A percentile compares a stretch with the other conserved stretches of the same genome.
Conservation (phyloP, 2,888 invertebrate genomes). For the Protodeltote pygarga region DNA sequence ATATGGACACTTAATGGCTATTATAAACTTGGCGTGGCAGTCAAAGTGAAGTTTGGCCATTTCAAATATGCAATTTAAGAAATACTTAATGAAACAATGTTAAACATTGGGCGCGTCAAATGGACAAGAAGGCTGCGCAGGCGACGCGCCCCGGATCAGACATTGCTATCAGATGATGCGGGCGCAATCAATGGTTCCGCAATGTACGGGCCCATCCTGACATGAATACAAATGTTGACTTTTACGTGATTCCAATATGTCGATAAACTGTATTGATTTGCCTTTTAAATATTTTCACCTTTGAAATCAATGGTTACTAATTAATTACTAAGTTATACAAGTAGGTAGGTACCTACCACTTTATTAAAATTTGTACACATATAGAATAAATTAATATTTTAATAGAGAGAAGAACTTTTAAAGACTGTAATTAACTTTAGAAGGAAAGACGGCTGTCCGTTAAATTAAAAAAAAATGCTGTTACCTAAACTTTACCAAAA, state of each 20-base stretch:
- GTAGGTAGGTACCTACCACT: no score
- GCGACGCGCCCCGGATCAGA: conserved; percentile 63
- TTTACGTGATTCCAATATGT: conserved; percentile 57
- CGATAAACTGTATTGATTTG: conserved; percentile 23
- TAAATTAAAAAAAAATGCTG: no score
- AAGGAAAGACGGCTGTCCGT: no score
- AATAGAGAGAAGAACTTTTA: no score
- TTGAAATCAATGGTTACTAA: no score
- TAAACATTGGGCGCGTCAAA: conserved; percentile 62
- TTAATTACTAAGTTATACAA: no score
- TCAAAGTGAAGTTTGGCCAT: no score
- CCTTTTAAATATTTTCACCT: conserved; percentile 7
- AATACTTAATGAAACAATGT: conserved; percentile 54
- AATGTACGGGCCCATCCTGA: conserved; percentile 62
- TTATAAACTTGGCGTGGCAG: conserved; percentile 13
- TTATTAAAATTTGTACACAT: no score
- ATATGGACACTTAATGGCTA: conserved; percentile 16
- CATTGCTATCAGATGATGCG: conserved; percentile 72
- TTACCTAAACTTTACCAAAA: no score
- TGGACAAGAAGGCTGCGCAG: conserved; percentile 74
- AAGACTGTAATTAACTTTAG: no score
- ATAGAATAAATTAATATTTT: no score
- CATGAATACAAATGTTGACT: conserved; percentile 74
- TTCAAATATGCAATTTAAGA: no score
- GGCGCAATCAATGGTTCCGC: conserved; percentile 68